Evolutionary conservation across 2,797 vertebrate species (phyloP), one percentile per base, ranked within the genome.

Genomic region (Oryzias sinensis): DNA sequence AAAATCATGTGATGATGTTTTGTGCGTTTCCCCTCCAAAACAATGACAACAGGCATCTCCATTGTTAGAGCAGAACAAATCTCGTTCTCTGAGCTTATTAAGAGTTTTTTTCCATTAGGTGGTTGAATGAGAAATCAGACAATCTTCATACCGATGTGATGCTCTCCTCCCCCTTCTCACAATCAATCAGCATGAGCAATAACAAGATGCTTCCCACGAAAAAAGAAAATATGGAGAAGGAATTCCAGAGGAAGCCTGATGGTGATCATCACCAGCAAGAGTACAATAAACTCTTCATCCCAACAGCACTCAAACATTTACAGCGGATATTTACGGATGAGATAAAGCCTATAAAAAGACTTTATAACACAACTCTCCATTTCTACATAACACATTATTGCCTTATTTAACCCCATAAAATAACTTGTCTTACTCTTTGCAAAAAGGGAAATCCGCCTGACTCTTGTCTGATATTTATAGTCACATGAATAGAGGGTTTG

Each of bases 1-100:
- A 17, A 50, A 50, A 59, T 56, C 66, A 80, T 50, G 55, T 56
- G 76, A 74, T 14, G 42, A 74, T 14, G 42, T 14, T 58, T 55
- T 52, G 44, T 50, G 64, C 46, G 24, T 16, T 40, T 56, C 43
- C 29, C 11, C 44, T 43, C 9, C 40, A 40, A 74, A 56, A 56
- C 48, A 41, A 65, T 41, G 40, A 56, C 52, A 59, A 49, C 48
- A 54, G 25, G 47, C 51, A 41, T 42, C 27, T 25, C 27, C 16
- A 20, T 59, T 63, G 59, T 70, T 51, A 14, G 1, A 62, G 54
- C 5, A 14, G 63, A 75, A 64, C 62, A 27, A 68, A 72, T 61
- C 24, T 8, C 44, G 22, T 49, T 20, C 41, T 52, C 50, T 18
- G 49, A 61, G 43, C 27, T 20, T 11, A 33, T 41, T 1, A 37